Conservation (phyloP, 2,888 invertebrate species). For the Dasysyrphus albostriatus region DNA sequence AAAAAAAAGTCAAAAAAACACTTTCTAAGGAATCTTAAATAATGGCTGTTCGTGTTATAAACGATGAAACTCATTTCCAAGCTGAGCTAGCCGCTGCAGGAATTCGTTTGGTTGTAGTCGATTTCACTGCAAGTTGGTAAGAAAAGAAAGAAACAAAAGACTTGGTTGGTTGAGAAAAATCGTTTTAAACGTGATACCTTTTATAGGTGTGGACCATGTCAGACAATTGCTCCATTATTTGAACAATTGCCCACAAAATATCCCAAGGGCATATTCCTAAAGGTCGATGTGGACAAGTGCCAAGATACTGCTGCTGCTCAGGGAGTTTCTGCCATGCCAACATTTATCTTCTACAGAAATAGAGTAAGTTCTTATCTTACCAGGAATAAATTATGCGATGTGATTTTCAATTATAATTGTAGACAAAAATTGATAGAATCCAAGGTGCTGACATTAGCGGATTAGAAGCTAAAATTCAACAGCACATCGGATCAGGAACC, state of each 20-base stretch:
- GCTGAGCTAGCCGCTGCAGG: slow-evolving; percentile 93
- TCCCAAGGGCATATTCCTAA: slow-evolving; percentile 94
- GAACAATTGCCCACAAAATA: slow-evolving; percentile 95
- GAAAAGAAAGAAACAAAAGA: slow-evolving; percentile 60
- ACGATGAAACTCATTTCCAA: slow-evolving; percentile 89
- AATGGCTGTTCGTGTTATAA: slow-evolving; percentile 83
- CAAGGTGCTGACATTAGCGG: slow-evolving; percentile 94
- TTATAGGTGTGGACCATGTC: slow-evolving; percentile 97
- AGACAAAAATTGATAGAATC: slow-evolving; percentile 92
- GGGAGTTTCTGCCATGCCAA: slow-evolving; percentile 98
- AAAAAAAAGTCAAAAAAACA: neutral
- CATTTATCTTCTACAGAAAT: slow-evolving; percentile 97
- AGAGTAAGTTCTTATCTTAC: slow-evolving; percentile 84
- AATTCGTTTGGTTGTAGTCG: slow-evolving; percentile 95
- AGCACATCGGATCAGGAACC: slow-evolving; percentile 88
- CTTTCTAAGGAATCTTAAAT: neutral
- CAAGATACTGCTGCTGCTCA: slow-evolving; percentile 94
- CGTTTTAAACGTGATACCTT: slow-evolving; percentile 4
- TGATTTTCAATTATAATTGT: slow-evolving; percentile 72
- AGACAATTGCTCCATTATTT: slow-evolving; percentile 96
- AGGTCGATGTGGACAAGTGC: slow-evolving; percentile 95
- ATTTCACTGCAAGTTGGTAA: slow-evolving; percentile 97
- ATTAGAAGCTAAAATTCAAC: slow-evolving; percentile 95
- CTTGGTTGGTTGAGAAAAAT: slow-evolving; percentile 6
- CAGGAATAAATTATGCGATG: neutral